A percentile compares a stretch with the other conserved stretches of the same genome.
phyloP scores from a whole-genome alignment of 2,888 invertebrate species.

The Glaucopsyche alexis region DNA sequence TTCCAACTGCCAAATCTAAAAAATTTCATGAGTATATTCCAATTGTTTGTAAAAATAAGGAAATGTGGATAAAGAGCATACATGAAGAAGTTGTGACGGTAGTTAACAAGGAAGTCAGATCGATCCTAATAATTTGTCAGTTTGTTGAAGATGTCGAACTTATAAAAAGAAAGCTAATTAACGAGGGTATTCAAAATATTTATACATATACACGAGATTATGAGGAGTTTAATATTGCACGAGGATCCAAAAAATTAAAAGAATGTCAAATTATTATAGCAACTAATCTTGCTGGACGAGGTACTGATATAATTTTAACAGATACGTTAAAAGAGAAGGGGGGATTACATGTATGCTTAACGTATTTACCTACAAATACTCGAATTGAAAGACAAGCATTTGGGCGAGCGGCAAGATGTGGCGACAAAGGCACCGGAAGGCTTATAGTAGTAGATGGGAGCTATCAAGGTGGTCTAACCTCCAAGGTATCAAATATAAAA shows the following conservation, averaged over 20 bases:
- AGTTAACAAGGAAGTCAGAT: constrained; percentile 4
- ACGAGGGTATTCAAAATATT: constrained; percentile 20
- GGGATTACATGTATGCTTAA: constrained; percentile 28
- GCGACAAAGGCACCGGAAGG: constrained; percentile 28
- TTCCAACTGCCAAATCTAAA: constrained; percentile 26
- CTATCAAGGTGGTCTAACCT: constrained; percentile 16
- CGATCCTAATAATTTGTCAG: constrained; percentile 29
- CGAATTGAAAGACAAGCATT: constrained; percentile 30
- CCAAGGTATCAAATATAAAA: constrained; percentile 27
- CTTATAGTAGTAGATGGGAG: constrained; percentile 21
- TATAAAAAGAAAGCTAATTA: not conserved
- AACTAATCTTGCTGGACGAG: constrained; percentile 31
- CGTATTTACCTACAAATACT: constrained; percentile 29
- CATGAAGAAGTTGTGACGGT: constrained; percentile 21
- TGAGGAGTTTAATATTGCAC: constrained; percentile 27
- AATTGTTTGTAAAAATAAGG: constrained; percentile 28
- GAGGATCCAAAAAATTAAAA: constrained; percentile 20
- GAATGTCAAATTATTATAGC: constrained; percentile 27
- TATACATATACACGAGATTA: constrained; percentile 29
- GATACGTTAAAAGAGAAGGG: constrained; percentile 22
- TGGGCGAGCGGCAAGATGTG: constrained; percentile 30
- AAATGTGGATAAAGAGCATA: constrained; percentile 23
- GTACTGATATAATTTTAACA: constrained; percentile 29
- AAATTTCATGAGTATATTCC: constrained; percentile 26
- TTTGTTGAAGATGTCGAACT: constrained; percentile 27